These are phyloP conservation scores for Sternarchorhynchus goeldii DNA, from an alignment of 2,797 vertebrate genomes.

Conservation along the genomic window DNA sequence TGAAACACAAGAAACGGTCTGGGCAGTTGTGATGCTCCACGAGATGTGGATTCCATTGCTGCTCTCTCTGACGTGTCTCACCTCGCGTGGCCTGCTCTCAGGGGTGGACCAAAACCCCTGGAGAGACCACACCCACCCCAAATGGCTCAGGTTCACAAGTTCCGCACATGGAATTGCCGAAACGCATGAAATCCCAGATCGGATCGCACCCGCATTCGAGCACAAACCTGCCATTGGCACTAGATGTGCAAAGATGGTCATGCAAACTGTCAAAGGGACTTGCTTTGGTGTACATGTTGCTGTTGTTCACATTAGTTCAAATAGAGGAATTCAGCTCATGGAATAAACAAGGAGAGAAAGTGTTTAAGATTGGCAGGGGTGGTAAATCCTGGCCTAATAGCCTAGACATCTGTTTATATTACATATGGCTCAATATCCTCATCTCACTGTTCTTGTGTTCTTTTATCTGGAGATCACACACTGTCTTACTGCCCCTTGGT, in stretches of 20 bases:
- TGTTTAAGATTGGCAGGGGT: not conserved
- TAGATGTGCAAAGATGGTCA: conserved; percentile 1
- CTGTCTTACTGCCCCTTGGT: conserved; percentile 41
- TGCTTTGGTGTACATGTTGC: not conserved
- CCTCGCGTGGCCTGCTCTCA: conserved; percentile 16
- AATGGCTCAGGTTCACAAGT: not conserved
- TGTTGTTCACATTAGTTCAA: conserved; percentile 5
- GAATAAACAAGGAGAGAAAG: not conserved
- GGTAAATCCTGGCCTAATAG: conserved; percentile 14
- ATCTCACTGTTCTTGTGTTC: not conserved
- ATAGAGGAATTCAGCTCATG: not conserved
- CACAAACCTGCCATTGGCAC: not conserved
- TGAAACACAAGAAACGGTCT: too few species aligned
- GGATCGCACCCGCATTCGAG: too few species aligned
- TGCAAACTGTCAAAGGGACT: conserved; percentile 1
- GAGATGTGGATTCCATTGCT: too few species aligned
- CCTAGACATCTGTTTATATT: not conserved
- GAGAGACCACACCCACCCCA: too few species aligned
- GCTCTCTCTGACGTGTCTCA: not conserved
- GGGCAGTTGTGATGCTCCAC: too few species aligned
- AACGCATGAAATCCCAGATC: too few species aligned
- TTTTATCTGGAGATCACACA: conserved; percentile 21
- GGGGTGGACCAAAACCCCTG: not conserved
- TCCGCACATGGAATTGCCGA: not conserved
- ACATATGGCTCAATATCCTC: not conserved